Percentiles rank a stretch among this genome's conserved stretches.
These are phyloP conservation scores for Ochotona princeps DNA, from an alignment of 2,113 vertebrate genomes.

Conservation along the genomic window DNA sequence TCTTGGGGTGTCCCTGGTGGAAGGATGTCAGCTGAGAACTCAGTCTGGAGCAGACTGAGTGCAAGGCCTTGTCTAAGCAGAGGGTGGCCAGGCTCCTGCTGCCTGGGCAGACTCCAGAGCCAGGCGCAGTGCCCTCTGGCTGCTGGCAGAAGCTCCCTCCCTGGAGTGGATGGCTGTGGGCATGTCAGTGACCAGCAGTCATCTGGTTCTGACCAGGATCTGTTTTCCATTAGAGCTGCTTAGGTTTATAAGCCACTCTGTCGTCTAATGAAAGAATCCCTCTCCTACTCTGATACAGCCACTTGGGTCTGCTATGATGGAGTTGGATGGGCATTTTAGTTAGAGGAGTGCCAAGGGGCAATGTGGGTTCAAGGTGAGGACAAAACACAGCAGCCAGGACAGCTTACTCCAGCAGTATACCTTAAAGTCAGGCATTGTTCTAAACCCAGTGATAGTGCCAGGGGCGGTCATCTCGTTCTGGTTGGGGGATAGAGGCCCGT, in stretches of 20 bases:
- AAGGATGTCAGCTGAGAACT: not conserved
- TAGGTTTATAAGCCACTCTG: not conserved
- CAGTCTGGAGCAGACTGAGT: not conserved
- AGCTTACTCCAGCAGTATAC: not conserved
- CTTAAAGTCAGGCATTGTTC: not conserved
- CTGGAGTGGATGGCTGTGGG: not conserved
- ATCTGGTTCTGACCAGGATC: not conserved
- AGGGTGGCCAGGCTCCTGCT: conserved; percentile 52
- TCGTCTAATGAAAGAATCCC: not conserved
- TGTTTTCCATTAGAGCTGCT: not conserved
- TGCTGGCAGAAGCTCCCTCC: not conserved
- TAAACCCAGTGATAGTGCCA: not conserved
- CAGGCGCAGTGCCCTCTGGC: not conserved
- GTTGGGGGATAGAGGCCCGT: not conserved
- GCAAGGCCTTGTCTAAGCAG: not conserved
- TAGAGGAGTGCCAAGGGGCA: not conserved
- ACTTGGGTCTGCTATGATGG: not conserved
- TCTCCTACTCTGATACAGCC: not conserved
- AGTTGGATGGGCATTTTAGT: not conserved
- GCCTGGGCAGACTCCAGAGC: conserved; percentile 19
- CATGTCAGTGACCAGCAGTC: not conserved
- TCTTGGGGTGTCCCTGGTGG: not conserved
- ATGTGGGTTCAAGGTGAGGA: not conserved
- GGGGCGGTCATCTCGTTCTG: not conserved
- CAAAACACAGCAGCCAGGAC: not conserved